Evolutionary conservation across 2,888 invertebrate genomes (phyloP), one percentile per base, ranked within the genome.

Genomic region (Drosophila planitibia): DNA sequence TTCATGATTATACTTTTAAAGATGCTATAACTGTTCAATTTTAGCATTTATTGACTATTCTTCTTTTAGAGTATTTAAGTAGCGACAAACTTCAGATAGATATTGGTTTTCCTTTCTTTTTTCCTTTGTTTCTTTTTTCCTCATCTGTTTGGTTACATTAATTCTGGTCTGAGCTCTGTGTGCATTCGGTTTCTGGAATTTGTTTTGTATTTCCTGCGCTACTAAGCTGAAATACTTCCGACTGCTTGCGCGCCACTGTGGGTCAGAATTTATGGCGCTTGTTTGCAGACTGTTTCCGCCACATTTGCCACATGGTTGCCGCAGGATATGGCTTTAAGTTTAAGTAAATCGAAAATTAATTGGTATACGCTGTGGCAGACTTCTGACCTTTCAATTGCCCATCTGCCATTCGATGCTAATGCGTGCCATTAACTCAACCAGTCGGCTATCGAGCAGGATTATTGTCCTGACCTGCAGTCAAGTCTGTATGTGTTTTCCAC

Each of bases 151-250:
- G 72, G 77, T 86, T 83, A 76, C 84, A 89, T 86, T 90, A 86
- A 83, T 76, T 89, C 61, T 55, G 57, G 28, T 57, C n/a, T 57
- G 47, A 49, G n/a, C 30, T 59, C 44, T 59, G 53, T 63, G 49
- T 54, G 53, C 53, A 47, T 53, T 62, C 54, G 49, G 28, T 62
- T 25, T 69, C 39, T 71, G 70, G 74, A 85, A 85, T 86, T 90
- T 90, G 84, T 84, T 79, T 79, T 83, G 85, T 87, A 79, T 81
- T 86, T 89, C 85, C 89, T 81, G 79, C 59, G 65, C 52, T 61
- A 51, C 72, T 76, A 66, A 86, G 74, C 75, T 81, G 70, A 84
- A 89, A 90, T 81, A 70, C 91, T 91, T 90, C 89, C 91, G 89
- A 72, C 69, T 70, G 73, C 68, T 83, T 81, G 71, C 70, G 72